Base-by-base conservation (phyloP, 2,797 vertebrate genomes). In the Heteromormyrus szaboi region DNA sequence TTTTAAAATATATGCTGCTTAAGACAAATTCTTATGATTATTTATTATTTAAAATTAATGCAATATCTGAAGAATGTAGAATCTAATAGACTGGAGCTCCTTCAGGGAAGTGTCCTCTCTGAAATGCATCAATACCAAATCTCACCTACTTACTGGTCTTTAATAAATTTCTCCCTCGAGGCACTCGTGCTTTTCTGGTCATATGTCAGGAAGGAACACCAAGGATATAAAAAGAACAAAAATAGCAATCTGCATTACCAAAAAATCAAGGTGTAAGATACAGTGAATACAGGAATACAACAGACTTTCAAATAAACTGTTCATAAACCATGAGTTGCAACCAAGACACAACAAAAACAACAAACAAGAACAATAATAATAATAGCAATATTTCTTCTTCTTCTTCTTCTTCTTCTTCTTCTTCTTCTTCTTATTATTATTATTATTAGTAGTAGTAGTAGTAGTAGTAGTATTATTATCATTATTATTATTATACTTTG, bases 191-290 rank as follows among this genome's bases (percentile, higher is more conserved):
- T 22, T 87, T 5, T 86, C 25, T 59, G 79, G 89, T 88, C 62
- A 86, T 25, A 85, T 87, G 89, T 88, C 87, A 85, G 25, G 7
- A 79, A 85, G 79, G 17, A 76, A 29, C 87, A 89, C 25, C 87
- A 4, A 87, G 59, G 92, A 93, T 46, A 89, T 44, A 9, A 19
- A 11, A 86, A 48, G 22, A 79, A 76, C 89, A 76, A 89, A 90
- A 91, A 76, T 81, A 89, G 50, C 22, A 91, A 68, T 89, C 90
- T 91, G 72, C 91, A 91, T 91, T 91, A 90, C 33, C 41, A 87
- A 89, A 41, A 51, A 59, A 50, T 33, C 72, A 44, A 48, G 17
- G 41, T 11, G 1, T 46, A 89, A 37, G 14, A 65, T 29, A 29
- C 37, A 65, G 79, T 29, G 33, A 85, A 85, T 53, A 53, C 22